Conservation (phyloP, 1,140 invertebrate species). For the Drosophila punjabiensis region DNA sequence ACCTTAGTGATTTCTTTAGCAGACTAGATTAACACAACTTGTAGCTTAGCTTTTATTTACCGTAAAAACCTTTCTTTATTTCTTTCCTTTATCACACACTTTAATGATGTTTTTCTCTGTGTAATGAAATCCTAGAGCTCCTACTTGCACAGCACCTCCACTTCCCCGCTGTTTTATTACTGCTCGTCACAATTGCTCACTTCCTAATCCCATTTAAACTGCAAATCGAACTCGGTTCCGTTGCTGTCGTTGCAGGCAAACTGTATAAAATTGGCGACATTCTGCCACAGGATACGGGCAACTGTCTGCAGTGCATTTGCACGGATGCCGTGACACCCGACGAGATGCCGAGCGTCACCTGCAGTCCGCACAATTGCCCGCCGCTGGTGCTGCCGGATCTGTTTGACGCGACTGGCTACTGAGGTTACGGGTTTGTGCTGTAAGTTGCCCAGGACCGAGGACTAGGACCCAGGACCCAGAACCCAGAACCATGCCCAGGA, state of each 20-base stretch:
- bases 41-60: too few species aligned
- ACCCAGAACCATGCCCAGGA: constrained; percentile 3
- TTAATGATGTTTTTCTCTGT: neutral
- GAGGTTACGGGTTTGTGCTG: constrained; percentile 80
- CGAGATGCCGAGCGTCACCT: constrained; percentile 88
- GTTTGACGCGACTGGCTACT: constrained; percentile 85
- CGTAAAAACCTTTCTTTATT: too few species aligned
- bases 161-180: constrained; percentile 1
- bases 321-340: constrained; percentile 84
- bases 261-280: constrained; percentile 88
- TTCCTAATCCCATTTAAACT: constrained; percentile 41
- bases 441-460: constrained; percentile 52
- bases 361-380: constrained; percentile 88
- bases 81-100: neutral
- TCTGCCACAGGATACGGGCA: constrained; percentile 89
- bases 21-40: too few species aligned
- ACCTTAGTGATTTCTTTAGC: too few species aligned
- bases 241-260: constrained; percentile 85
- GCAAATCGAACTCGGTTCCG: constrained; percentile 40
- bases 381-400: constrained; percentile 85
- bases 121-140: neutral
- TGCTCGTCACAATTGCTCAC: constrained; percentile 31
- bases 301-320: constrained; percentile 90
- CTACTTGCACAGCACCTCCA: neutral
- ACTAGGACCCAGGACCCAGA: neutral